A percentile compares a stretch with the other conserved stretches of the same genome.
phyloP scores from a whole-genome alignment of 1,140 invertebrate genomes.

The Euwallacea fornicatus region DNA sequence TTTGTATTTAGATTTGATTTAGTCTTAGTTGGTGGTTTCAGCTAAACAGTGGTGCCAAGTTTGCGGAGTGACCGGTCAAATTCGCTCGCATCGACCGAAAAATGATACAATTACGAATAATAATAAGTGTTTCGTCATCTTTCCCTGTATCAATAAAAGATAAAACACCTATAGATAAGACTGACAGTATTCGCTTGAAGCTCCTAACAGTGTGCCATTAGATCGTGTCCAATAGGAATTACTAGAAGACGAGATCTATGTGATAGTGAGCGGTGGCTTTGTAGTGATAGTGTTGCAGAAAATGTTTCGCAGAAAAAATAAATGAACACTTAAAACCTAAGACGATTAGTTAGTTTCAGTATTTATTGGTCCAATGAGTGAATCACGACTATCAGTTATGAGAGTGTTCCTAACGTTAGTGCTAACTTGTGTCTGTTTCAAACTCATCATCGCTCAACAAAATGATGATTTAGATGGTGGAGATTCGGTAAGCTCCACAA shows the following conservation, averaged over 20 bases:
- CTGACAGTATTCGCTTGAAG: too few relatives aligned
- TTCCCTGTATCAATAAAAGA: background rate
- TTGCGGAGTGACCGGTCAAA: background rate
- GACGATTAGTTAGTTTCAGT: background rate
- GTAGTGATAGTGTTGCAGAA: too few relatives aligned
- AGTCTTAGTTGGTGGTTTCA: conserved; percentile 5
- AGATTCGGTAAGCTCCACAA: too few relatives aligned
- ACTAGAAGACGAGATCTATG: too few relatives aligned
- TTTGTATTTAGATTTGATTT: conserved; percentile 17
- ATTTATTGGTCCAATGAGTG: conserved; percentile 11
- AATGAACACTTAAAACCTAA: too few relatives aligned
- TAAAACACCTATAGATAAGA: background rate
- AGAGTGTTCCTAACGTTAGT: background rate
- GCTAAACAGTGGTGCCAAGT: background rate
- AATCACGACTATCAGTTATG: background rate
- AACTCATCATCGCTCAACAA: too few relatives aligned
- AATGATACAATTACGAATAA: conserved; percentile 1
- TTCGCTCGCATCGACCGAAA: background rate
- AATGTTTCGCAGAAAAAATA: too few relatives aligned
- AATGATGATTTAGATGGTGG: too few relatives aligned
- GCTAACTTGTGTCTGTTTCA: conserved; percentile 8
- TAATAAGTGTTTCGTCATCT: background rate
- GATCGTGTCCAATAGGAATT: too few relatives aligned
- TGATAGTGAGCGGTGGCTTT: too few relatives aligned
- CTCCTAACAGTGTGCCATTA: too few relatives aligned